A percentile compares a stretch with the other conserved stretches of the same genome.
Evolutionary conservation across 2,797 vertebrate species (phyloP).

Genomic region (Phrynocephalus vlangalii): DNA sequence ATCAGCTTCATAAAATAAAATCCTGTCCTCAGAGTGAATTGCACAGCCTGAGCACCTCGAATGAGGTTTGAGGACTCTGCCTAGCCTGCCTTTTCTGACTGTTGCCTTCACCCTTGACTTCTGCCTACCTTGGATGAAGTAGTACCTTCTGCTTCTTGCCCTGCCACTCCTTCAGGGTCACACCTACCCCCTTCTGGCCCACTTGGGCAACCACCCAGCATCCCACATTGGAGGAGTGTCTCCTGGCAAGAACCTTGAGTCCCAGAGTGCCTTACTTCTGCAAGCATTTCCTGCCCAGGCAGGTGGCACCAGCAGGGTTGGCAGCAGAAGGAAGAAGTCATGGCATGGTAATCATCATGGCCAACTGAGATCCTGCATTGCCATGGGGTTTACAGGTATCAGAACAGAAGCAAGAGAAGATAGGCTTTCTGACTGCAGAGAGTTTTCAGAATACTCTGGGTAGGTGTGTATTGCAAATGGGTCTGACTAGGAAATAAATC

Average conservation of each 20-base stretch:
- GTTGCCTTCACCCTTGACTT: not conserved
- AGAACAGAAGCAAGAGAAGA: no score
- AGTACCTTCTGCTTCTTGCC: not conserved
- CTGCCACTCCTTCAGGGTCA: not conserved
- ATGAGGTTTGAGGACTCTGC: no score
- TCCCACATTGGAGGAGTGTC: not conserved
- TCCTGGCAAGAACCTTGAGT: not conserved
- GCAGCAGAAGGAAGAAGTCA: not conserved
- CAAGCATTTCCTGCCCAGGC: not conserved
- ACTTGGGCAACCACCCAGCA: not conserved
- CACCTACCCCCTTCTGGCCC: not conserved
- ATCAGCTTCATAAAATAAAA: not conserved
- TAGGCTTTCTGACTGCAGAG: no score
- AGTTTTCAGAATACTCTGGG: no score
- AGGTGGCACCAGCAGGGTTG: not conserved
- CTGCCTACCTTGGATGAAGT: not conserved
- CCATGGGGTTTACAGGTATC: no score
- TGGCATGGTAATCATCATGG: no score
- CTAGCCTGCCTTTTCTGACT: not conserved
- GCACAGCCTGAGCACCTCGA: not conserved
- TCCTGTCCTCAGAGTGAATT: not conserved
- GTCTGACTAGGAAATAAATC: no score
- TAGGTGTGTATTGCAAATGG: no score
- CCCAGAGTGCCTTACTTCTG: slow-evolving; percentile 8
- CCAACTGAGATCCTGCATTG: no score